These are phyloP conservation scores for Pyrochroa serraticornis DNA, from an alignment of 2,888 invertebrate genomes.

Conservation along the genomic window DNA sequence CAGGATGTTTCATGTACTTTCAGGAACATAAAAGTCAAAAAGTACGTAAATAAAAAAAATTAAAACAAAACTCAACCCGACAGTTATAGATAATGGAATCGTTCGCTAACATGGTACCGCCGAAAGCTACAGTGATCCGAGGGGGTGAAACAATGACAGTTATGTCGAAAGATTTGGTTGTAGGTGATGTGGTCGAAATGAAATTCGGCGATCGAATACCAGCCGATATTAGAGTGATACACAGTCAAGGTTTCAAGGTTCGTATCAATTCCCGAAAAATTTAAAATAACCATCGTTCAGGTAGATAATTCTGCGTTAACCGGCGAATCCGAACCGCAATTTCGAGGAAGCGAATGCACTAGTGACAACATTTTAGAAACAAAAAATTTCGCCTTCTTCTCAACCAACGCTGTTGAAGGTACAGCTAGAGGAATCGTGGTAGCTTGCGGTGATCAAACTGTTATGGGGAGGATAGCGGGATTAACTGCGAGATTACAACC, in stretches of 20 bases:
- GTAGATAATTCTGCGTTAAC: constrained; percentile 72
- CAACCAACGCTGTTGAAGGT: constrained; percentile 66
- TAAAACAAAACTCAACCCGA: no score
- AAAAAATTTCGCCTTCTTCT: constrained; percentile 64
- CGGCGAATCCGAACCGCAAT: constrained; percentile 71
- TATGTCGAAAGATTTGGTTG: constrained; percentile 71
- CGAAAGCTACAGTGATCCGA: constrained; percentile 74
- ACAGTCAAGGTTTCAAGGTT: constrained; percentile 55
- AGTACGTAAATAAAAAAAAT: constrained; percentile 33
- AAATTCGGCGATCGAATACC: constrained; percentile 88
- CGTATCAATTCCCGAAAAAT: not conserved
- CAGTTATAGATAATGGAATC: constrained; percentile 85
- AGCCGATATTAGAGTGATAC: constrained; percentile 81
- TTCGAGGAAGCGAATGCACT: constrained; percentile 56
- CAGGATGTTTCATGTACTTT: constrained; percentile 75
- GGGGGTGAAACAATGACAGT: constrained; percentile 69
- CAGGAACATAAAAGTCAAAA: constrained; percentile 73
- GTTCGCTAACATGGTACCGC: constrained; percentile 83
- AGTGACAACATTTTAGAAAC: constrained; percentile 63
- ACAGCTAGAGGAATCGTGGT: constrained; percentile 58
- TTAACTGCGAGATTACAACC: constrained; percentile 66
- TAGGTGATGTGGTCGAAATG: constrained; percentile 86
- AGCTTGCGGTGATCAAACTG: constrained; percentile 63
- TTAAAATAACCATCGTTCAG: no score
- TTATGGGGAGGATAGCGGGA: constrained; percentile 71